Conservation (phyloP, 2,888 invertebrate species). For the Thelaira solivaga region DNA sequence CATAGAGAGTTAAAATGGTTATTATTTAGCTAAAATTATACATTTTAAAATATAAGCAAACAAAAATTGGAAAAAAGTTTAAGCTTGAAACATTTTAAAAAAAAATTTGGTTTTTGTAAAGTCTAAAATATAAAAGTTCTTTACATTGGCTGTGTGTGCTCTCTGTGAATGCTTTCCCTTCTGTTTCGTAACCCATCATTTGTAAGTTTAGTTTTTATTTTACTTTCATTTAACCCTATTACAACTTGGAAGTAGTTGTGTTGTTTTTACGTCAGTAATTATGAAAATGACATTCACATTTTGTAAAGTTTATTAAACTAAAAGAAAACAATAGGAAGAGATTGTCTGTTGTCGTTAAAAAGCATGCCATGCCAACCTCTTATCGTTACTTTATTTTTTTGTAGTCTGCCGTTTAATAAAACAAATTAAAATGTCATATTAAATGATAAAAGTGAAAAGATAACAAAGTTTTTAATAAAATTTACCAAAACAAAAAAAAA, state of each 20-base stretch:
- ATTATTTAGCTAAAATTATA: neutral
- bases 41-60: neutral
- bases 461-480: neutral
- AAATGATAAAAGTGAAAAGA: conserved; percentile 26
- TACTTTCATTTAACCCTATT: neutral
- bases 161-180: too few relatives aligned
- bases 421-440: conserved; percentile 60
- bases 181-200: neutral
- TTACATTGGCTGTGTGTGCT: too few relatives aligned
- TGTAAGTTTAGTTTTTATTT: neutral
- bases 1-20: neutral
- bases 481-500: neutral
- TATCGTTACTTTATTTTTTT: neutral
- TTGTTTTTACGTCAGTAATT: conserved; percentile 22
- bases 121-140: too few relatives aligned
- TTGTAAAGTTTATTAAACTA: neutral
- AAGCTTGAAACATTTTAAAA: neutral
- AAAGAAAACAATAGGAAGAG: conserved; percentile 18
- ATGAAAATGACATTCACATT: conserved; percentile 45
- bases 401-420: conserved; percentile 48
- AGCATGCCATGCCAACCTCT: too few relatives aligned
- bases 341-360: conserved; percentile 20
- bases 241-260: neutral
- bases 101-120: neutral
- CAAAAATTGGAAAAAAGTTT: too few relatives aligned